Evolutionary conservation across 1,140 invertebrate species (phyloP), one percentile per base, ranked within the genome.

Genomic region (Aethina tumida): DNA sequence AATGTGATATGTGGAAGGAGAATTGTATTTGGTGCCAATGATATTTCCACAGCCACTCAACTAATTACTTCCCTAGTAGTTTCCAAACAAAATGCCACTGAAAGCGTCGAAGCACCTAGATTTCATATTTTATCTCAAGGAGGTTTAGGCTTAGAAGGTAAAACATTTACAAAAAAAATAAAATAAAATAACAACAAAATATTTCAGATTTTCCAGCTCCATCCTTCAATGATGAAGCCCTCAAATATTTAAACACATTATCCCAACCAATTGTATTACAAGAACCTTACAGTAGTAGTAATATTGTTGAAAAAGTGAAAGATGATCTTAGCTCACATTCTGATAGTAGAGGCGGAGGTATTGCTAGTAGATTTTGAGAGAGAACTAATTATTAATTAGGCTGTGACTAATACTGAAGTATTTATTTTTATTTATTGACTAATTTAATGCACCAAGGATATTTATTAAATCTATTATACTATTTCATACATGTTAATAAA

Each of bases 341-440:
- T 1, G 76, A 78, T 51, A 77, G 73, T 50, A 61, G 75, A 54
- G 74, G 73, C 26, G 74, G 71, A 17, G 76, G 75, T 13, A 63
- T 75, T 40, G 69, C 74, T 17, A 75, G 69, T 29, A 66, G 75
- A 47, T 79, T 75, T 61, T 73, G 60, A 61, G 39, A 10, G 36
- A 22, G 10, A 35, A 21, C 20, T 24, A 24, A 1, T 6, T 20
- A 14, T 14, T 21, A 22, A 4, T 22, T 35, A 7, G 33, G 33
- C 33, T 35, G 33, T 35, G 21, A 14, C 20, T 13, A 29, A 29
- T 6, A 29, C 14, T 29, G n/a, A 10, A 13, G 27, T 29, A 29
- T 29, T 29, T 12, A 6, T 29, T 5, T 9, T 9, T 29, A 29
- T 9, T 10, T 29, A 9, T 29, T 29, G n/a, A 29, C 14, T 29